Evolutionary conservation across 2,113 vertebrate species (phyloP), one percentile per base, ranked within the genome.

Genomic region (Pungitius pungitius): DNA sequence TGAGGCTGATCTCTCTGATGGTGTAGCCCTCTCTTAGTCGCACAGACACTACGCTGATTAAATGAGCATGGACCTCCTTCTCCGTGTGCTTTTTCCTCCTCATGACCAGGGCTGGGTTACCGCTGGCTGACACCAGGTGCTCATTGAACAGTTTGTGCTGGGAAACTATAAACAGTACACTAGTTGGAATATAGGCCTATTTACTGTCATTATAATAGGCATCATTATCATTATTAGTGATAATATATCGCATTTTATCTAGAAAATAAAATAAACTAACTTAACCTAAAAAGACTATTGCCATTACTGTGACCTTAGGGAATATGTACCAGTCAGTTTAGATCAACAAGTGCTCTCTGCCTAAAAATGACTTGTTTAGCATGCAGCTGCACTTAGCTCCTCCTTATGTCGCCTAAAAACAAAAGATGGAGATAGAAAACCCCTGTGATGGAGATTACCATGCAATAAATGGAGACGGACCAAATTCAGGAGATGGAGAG

Each of bases 111-210:
- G 97, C 95, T 0, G 97, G 97, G 87, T 99, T 99, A 69, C 96
- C 97, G 76, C 96, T 98, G 11, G 96, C 96, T 0, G 97, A 99
- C 81, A 99, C 96, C 84, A 99, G 89, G 82, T 99, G 97, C 88
- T 99, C 97, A 1, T 99, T 99, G 88, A 99, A 99, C 14, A 99
- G 90, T 63, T 95, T 96, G 89, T 99, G 96, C 88, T 99, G 96
- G 26, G 96, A 96, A 80, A 95, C 97, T 99, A 83, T 59, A 69
- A 60, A 64, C 18, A 69, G 8, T 35, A 3, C 64, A 70, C 8
- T n/a, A 47, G 13, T 52, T 12, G 52, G 17, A 22, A 11, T 4
- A n/a, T 0, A 4, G 1, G 5, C 17, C 0, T 27, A 1, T 30
- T 26, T 24, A 30, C 47, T 27, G 45, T 8, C 15, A 13, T 67